Evolutionary conservation across 1,140 invertebrate genomes (phyloP).

Genomic region (Dinoponera quadriceps): DNA sequence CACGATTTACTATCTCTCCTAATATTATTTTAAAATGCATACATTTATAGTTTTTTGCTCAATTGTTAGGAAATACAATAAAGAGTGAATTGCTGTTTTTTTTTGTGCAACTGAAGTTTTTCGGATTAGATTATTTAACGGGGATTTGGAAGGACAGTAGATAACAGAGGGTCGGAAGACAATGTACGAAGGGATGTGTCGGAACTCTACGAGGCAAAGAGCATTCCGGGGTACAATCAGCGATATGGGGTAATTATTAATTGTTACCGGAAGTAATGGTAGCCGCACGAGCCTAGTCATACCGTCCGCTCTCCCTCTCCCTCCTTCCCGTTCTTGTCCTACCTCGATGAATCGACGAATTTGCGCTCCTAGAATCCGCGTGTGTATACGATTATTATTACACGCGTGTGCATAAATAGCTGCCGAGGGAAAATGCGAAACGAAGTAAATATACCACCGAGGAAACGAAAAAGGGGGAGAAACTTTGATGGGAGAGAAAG

Average conservation of each 20-base stretch:
- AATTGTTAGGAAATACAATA: too few species aligned
- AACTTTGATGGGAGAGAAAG: too few species aligned
- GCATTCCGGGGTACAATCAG: slow-evolving; percentile 78
- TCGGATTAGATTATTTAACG: too few species aligned
- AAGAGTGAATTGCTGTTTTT: too few species aligned
- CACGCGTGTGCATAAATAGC: too few species aligned
- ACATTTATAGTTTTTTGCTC: too few species aligned
- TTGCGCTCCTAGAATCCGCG: not conserved
- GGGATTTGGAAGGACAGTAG: not conserved
- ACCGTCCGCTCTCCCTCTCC: slow-evolving; percentile 31
- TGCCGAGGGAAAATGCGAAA: too few species aligned
- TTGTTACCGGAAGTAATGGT: slow-evolving; percentile 77
- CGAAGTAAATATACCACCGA: too few species aligned
- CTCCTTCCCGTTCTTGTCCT: not conserved
- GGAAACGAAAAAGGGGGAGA: too few species aligned
- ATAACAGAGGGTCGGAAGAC: not conserved
- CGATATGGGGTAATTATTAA: slow-evolving; percentile 81
- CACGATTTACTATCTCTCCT: too few species aligned
- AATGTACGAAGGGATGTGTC: slow-evolving; percentile 12
- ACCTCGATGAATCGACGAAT: not conserved
- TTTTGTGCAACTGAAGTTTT: too few species aligned
- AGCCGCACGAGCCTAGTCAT: slow-evolving; percentile 39
- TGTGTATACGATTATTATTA: not conserved
- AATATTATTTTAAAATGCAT: too few species aligned
- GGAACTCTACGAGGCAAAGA: slow-evolving; percentile 72